These are phyloP conservation scores for Synodontis membranacea DNA, from an alignment of 2,113 vertebrate species.

Conservation along the genomic window DNA sequence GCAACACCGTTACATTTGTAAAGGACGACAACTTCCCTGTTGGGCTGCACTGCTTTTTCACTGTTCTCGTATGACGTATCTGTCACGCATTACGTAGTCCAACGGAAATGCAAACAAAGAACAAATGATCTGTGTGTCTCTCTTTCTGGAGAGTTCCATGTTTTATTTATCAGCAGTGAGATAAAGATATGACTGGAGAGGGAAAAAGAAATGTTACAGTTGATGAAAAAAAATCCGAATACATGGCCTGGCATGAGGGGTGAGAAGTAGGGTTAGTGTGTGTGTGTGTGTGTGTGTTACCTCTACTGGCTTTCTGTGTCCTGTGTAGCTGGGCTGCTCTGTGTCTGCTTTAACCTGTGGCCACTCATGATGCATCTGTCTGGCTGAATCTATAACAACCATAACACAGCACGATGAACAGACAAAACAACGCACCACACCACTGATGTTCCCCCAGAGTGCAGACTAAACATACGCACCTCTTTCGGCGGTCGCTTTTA, in stretches of 20 bases:
- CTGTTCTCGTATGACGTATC: background rate
- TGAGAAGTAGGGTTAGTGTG: background rate
- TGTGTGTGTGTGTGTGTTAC: conserved; percentile 47
- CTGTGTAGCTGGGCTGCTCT: conserved; percentile 57
- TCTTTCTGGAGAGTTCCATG: background rate
- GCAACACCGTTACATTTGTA: background rate
- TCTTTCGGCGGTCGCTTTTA: background rate
- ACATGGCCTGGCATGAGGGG: background rate
- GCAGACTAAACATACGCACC: background rate
- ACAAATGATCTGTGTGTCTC: background rate
- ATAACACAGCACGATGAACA: background rate
- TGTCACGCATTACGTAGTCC: background rate
- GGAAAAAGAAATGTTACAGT: no score
- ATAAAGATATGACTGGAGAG: no score
- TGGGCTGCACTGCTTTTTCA: background rate
- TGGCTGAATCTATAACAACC: conserved; percentile 46
- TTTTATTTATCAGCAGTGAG: background rate
- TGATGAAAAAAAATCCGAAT: background rate
- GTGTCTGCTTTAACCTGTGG: conserved; percentile 66
- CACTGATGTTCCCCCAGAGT: background rate
- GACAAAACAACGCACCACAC: conserved; percentile 8
- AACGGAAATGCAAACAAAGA: background rate
- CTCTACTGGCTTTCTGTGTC: conserved; percentile 60
- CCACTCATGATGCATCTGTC: conserved; percentile 66
- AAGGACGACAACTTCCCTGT: background rate